Base-by-base conservation (phyloP, 2,888 invertebrate genomes). In the Leptarthrus brevirostris region DNA sequence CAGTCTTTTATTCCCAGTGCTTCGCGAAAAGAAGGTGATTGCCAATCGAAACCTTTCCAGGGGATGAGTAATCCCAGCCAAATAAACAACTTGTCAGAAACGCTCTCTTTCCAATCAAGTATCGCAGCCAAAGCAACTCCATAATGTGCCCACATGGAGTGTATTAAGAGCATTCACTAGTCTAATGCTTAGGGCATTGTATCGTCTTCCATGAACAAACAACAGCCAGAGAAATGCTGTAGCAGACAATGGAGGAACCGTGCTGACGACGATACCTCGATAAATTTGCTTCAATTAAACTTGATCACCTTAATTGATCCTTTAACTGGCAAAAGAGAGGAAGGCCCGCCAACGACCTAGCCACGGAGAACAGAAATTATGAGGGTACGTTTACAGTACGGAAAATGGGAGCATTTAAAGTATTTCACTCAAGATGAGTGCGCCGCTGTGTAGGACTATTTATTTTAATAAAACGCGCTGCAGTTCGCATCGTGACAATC, bases 281-380 rank as follows among this genome's bases (percentile, higher is more conserved):
- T 71, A 71, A 71, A 71, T 72, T 72, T 72, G 47, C 76, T 77
- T 82, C 80, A 82, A 83, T 83, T 83, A 82, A 83, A 80, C 81
- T 80, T 82, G 82, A 83, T 83, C 82, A 82, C 82, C 82, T 83
- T 81, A 83, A 83, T 83, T 82, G 82, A 80, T 79, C 77, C 77
- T 72, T 72, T 44, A 72, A 71, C 53, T 72, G 56, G 47, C 44
- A 26, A 49, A 72, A 47, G 56, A 72, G 56, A 72, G 56, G 72
- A 56, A 44, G 44, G 44, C 53, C 71, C 53, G 71, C 71, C 61
- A 58, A 49, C 72, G 36, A 71, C 36, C 54, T 71, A 71, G 52
- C 54, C 22, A 22, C 47, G 8, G 36, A 71, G 26, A 54, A 44
- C 18, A n/a, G 47, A n/a, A 58, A 49, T 58, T 72, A 72, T 72